phyloP scores from a whole-genome alignment of 2,888 invertebrate genomes.

The Harpalus rubripes region DNA sequence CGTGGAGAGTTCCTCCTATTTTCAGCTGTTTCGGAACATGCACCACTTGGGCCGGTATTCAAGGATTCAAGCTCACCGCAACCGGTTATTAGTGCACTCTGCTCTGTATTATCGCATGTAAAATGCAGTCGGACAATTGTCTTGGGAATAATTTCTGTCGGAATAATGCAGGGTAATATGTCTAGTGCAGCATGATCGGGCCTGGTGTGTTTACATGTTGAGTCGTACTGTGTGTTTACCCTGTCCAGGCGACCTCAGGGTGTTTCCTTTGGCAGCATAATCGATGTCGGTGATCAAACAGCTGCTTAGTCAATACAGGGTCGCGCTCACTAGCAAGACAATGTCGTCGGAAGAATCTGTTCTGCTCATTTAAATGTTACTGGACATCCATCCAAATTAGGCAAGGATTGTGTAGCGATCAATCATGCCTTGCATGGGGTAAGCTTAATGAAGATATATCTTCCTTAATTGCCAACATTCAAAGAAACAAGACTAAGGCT shows the following conservation, averaged over 20 bases:
- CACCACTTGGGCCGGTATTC: no score
- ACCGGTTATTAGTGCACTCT: no score
- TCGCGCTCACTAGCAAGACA: no score
- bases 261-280: neutral
- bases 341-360: neutral
- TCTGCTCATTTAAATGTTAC: constrained; percentile 10
- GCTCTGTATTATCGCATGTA: no score
- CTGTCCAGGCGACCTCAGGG: neutral
- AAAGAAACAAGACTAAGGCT: neutral
- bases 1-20: no score
- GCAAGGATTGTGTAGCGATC: constrained; percentile 58
- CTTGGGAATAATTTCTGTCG: neutral
- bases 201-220: neutral
- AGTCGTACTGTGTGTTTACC: neutral
- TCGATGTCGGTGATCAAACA: neutral
- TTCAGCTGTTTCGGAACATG: no score
- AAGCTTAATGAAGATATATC: neutral
- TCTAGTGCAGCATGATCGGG: neutral
- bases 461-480: neutral
- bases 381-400: constrained; percentile 65
- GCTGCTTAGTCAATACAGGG: neutral
- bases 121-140: neutral
- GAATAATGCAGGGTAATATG: neutral
- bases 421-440: constrained; percentile 57
- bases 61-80: no score